These are phyloP conservation scores for Montipora sp. DNA, from an alignment of 64 coral and sea anemone species.

Conservation along the genomic window DNA sequence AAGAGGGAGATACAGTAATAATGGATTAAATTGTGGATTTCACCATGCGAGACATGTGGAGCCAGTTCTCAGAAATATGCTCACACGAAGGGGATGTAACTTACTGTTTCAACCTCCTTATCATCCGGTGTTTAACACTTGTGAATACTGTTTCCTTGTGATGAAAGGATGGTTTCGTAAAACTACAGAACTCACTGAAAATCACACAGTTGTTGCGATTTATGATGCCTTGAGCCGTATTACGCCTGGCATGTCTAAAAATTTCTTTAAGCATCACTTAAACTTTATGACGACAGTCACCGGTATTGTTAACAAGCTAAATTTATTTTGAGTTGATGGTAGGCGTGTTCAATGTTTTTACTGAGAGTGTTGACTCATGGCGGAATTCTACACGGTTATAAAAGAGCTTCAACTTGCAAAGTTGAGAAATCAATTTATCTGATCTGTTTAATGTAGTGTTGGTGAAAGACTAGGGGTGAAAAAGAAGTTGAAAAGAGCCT, in stretches of 20 bases:
- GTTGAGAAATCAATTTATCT: too few relatives aligned
- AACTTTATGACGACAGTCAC: too few relatives aligned
- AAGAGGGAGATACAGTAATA: slow-evolving; percentile 7
- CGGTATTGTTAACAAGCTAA: too few relatives aligned
- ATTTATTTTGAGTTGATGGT: too few relatives aligned
- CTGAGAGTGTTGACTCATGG: too few relatives aligned
- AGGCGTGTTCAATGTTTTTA: too few relatives aligned
- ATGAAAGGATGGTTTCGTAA: slow-evolving; percentile 58
- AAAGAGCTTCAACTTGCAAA: too few relatives aligned
- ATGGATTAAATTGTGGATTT: slow-evolving; percentile 54
- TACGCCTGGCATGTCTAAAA: slow-evolving; percentile 43
- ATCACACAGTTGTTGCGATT: slow-evolving; percentile 45
- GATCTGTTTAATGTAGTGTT: too few relatives aligned
- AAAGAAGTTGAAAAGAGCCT: too few relatives aligned
- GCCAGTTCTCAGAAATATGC: slow-evolving; percentile 58
- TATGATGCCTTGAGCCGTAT: slow-evolving; percentile 59
- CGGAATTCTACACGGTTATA: too few relatives aligned
- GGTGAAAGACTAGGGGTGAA: too few relatives aligned
- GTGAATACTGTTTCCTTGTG: slow-evolving; percentile 62
- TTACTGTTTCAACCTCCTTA: slow-evolving; percentile 68
- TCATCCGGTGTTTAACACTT: slow-evolving; percentile 60
- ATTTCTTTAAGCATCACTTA: slow-evolving; percentile 20
- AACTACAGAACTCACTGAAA: slow-evolving; percentile 44
- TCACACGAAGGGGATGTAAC: background rate
- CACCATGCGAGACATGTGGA: slow-evolving; percentile 47